A percentile compares a stretch with the other conserved stretches of the same genome.
Conservation (phyloP, 2,113 vertebrate genomes). For the Eonycteris spelaea region DNA sequence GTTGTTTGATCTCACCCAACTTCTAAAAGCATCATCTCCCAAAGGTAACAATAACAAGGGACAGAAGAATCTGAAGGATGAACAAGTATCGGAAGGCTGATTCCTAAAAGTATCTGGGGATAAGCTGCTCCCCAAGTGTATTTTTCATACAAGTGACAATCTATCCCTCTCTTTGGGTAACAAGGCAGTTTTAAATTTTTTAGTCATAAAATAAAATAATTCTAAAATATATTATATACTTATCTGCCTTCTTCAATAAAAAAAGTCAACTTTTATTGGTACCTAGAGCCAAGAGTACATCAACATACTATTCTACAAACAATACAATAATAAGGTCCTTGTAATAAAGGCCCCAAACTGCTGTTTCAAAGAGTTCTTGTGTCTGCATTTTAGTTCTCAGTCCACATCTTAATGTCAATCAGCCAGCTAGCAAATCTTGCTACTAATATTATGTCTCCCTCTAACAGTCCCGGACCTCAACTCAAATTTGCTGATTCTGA, state of each 20-base stretch:
- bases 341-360: neutral
- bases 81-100: neutral
- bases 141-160: constrained; percentile 33
- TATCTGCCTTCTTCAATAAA: neutral
- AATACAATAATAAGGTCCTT: neutral
- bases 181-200: constrained; percentile 25
- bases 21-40: neutral
- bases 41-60: neutral
- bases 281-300: neutral
- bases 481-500: constrained; percentile 21
- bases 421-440: neutral
- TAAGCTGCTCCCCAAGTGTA: neutral
- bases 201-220: constrained; percentile 33
- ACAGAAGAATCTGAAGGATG: constrained; percentile 3
- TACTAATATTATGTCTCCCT: neutral
- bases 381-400: neutral
- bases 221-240: constrained; percentile 15
- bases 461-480: neutral
- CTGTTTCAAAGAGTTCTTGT: neutral
- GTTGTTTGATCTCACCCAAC: neutral
- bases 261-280: constrained; percentile 17
- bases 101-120: neutral
- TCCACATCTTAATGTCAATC: neutral
- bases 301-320: neutral
- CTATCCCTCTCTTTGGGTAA: neutral